phyloP scores from a whole-genome alignment of 2,113 vertebrate genomes.

The Coturnix japonica region DNA sequence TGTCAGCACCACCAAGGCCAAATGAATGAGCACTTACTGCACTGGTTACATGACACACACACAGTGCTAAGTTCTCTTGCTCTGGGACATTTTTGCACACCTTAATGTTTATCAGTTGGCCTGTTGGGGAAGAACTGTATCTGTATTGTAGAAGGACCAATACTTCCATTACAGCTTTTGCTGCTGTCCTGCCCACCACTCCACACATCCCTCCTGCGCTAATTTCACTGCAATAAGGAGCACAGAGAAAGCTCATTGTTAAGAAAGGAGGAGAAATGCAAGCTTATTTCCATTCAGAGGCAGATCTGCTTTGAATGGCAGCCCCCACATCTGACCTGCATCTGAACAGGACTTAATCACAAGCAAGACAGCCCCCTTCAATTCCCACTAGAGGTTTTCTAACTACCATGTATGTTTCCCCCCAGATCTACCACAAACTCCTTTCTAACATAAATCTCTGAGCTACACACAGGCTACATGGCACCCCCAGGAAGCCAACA shows the following conservation, averaged over 20 bases:
- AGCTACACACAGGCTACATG: neutral
- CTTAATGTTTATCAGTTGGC: neutral
- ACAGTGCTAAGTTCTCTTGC: neutral
- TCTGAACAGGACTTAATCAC: constrained; percentile 11
- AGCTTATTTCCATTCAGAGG: constrained; percentile 38
- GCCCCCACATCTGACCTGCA: neutral
- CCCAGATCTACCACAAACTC: neutral
- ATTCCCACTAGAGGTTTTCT: neutral
- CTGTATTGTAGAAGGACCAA: neutral
- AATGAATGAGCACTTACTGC: neutral
- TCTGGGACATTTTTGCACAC: neutral
- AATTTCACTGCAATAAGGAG: neutral
- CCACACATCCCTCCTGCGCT: neutral
- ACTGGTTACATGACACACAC: neutral
- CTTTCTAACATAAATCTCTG: constrained; percentile 31
- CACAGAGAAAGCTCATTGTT: constrained; percentile 15
- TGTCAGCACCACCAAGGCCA: neutral
- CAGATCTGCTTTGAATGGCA: constrained; percentile 48
- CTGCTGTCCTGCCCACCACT: neutral
- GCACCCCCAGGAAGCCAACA: neutral
- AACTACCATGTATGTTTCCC: neutral
- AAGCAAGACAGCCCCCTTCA: constrained; percentile 6
- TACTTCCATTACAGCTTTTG: neutral
- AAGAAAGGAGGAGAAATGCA: neutral
- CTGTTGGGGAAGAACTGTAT: neutral